A percentile compares a stretch with the other conserved stretches of the same genome.
Conservation (phyloP, 2,888 invertebrate species). For the Drosophila glabriapex region DNA sequence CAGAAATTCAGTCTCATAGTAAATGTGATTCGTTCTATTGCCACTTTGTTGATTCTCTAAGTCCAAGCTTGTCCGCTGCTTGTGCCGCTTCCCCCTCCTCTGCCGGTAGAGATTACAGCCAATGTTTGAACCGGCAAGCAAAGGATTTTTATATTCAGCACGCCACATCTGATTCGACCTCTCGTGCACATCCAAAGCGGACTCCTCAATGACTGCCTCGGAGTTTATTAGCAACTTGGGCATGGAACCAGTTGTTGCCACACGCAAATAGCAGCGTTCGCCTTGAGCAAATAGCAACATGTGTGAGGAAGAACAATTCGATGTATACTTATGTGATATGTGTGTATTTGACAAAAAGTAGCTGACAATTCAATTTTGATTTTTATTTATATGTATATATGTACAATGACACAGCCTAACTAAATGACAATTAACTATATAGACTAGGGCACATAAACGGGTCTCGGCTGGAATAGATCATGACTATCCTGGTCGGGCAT, state of each 20-base stretch:
- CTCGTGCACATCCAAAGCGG: constrained; percentile 49
- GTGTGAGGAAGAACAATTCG: neutral
- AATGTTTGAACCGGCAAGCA: constrained; percentile 26
- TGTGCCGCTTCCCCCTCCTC: neutral
- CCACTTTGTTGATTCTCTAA: constrained; percentile 30
- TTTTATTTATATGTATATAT: constrained; percentile 7
- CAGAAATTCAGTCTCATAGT: neutral
- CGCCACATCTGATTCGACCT: constrained; percentile 47
- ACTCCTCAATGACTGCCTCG: constrained; percentile 35
- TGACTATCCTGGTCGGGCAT: constrained; percentile 57
- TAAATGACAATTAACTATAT: constrained; percentile 8
- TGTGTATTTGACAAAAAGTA: neutral
- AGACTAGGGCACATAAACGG: constrained; percentile 70
- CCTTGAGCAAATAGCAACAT: constrained; percentile 1
- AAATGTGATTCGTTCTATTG: constrained; percentile 4
- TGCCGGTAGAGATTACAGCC: constrained; percentile 33
- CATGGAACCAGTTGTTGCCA: neutral
- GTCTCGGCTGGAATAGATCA: constrained; percentile 71
- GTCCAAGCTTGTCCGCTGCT: constrained; percentile 15
- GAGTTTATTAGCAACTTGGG: neutral
- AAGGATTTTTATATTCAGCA: constrained; percentile 25
- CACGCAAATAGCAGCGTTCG: neutral
- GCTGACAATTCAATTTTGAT: constrained; percentile 16
- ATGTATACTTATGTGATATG: neutral
- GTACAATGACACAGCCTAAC: constrained; percentile 43